Base-by-base conservation (phyloP, 1,140 invertebrate genomes). In the Globodera rostochiensis region DNA sequence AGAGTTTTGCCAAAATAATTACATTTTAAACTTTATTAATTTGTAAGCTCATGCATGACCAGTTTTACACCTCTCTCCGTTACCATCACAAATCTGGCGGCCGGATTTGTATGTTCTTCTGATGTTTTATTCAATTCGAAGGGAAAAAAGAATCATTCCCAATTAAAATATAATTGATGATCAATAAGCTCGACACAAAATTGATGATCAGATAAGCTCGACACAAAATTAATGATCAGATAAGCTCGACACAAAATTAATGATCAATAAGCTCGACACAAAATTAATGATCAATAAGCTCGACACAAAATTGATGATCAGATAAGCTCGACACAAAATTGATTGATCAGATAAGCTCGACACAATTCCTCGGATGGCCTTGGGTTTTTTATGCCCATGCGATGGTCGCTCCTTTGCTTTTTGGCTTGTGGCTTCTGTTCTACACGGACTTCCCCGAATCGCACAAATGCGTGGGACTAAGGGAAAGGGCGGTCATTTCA, bases 381-480 rank as follows among this genome's bases (percentile, higher is more conserved):
- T 85, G 73, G 70, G 53, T 77, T 64, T 77, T 71, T 57, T 77
- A 70, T 64, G 75, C 45, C 15, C 75, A 77, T 77, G 75, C 75
- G 46, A 46, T 69, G 60, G 75, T n/a, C 60, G 47, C 60, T 3
- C 75, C 75, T 7, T 21, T 77, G 19, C 67, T 77, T 47, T 77
- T 85, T 64, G 77, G 67, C 25, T 11, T 84, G 7, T 85, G 84
- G 84, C 19, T 84, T n/a, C 66, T 79, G 5, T 57, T 85, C 45
- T 85, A 85, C 74, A 66, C 81, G 21, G 85, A 85, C 69, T 83
- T 74, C 64, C 84, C 84, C 15, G 82, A 86, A 46, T 13, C 57
- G 46, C 84, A 85, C 70, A 60, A 57, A 73, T 84, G 15, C 19
- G 81, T 85, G 0, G 57, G 46, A 15, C 15, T 36, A 1, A 73